phyloP scores from a whole-genome alignment of 2,113 vertebrate species.

The Syngnathus scovelli region DNA sequence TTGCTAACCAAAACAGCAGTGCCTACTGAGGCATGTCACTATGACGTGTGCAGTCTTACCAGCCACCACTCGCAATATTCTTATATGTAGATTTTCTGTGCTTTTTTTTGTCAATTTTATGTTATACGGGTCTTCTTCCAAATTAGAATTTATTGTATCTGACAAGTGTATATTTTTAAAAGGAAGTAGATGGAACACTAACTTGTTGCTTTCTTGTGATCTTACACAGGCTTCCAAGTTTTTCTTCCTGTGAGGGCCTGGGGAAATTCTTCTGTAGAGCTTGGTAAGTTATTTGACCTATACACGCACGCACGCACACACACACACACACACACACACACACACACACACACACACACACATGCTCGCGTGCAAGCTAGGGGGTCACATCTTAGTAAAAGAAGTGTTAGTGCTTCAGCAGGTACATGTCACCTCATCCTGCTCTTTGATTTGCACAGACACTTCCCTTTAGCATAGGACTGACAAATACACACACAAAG shows the following conservation, averaged over 20 bases:
- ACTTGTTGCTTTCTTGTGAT: neutral
- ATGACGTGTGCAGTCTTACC: neutral
- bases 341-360: constrained; percentile 9
- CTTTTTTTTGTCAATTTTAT: no score
- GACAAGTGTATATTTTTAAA: neutral
- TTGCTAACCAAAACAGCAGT: neutral
- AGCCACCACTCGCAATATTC: neutral
- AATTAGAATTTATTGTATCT: no score
- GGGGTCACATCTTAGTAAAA: constrained; percentile 50
- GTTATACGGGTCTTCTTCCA: no score
- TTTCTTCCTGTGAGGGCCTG: neutral
- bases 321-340: constrained; percentile 2
- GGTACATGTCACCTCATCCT: constrained; percentile 57
- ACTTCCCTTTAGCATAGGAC: constrained; percentile 65
- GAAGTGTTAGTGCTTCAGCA: constrained; percentile 50
- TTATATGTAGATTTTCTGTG: no score
- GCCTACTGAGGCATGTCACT: neutral
- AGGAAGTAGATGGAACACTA: neutral
- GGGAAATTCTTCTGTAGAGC: neutral
- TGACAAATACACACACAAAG: constrained; percentile 54
- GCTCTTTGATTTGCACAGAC: constrained; percentile 65
- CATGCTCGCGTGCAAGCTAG: constrained; percentile 8
- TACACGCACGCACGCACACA: neutral
- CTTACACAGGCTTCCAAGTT: neutral
- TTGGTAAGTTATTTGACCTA: neutral